Base-by-base conservation (phyloP, 2,888 invertebrate species). In the Drosophila meridiana region DNA sequence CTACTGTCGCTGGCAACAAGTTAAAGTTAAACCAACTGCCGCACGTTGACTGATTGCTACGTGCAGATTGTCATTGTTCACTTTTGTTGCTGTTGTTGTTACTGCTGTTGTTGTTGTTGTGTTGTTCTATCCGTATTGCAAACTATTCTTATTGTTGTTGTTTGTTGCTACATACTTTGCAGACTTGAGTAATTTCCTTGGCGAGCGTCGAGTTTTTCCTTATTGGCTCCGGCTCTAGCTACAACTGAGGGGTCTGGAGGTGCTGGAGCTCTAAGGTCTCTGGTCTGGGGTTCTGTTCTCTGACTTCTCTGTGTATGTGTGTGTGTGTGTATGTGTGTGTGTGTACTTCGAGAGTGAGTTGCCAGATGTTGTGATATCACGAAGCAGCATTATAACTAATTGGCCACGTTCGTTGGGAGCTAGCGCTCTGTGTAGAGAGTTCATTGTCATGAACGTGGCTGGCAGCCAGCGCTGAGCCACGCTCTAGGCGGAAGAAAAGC, bases 41-140 rank as follows among this genome's bases (percentile, higher is more conserved):
- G 87, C 89, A 85, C 87, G 91, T 86, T 91, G 91, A 91, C 91
- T 91, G 91, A 91, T 91, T 91, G 91, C 87, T 91, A 91, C 90
- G 91, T 87, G 91, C 87, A 91, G 91, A 91, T 91, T 91, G 91
- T 91, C 91, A 91, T 90, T 91, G 91, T 89, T 87, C 83, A 73
- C 74, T 76, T 69, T 78, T 76, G 64, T 74, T 50, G 50, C 28
- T 26, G 47, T 28, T 47, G 28, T 13, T 75, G 55, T 40, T 52
- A 61, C 42, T 61, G 58, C 30, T 63, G 63, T n/a, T 65, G 57
- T 63, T 70, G 56, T 53, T 59, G 36, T 48, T 59, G 47, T 48
- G 73, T 50, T 83, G 75, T 73, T 80, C 72, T 84, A 72, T 61
- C 63, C 73, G 65, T 68, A 67, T 71, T 67, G 76, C 65, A 55